These are phyloP conservation scores for human DNA, from an alignment of 2,113 vertebrate species.

Conservation along the genomic window DNA sequence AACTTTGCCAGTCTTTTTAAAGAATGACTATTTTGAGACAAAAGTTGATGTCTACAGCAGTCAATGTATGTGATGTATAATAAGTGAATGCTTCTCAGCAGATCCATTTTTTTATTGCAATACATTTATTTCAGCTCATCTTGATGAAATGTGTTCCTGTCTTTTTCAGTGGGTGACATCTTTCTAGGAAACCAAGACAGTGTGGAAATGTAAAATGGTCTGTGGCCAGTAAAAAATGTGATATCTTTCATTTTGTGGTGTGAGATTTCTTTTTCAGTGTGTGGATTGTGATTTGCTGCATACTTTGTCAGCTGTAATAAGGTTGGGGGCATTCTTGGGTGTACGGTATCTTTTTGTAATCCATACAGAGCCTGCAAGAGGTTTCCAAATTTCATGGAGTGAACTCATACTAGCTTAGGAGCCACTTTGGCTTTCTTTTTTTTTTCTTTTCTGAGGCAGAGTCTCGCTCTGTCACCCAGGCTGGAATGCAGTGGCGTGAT, in stretches of 20 bases:
- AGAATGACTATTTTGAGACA: background rate
- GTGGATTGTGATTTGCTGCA: background rate
- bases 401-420: background rate
- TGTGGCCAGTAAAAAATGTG: background rate
- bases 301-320: background rate
- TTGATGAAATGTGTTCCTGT: background rate
- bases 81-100: background rate
- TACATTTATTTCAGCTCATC: background rate
- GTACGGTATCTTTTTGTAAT: background rate
- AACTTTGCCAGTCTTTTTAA: slow-evolving; percentile 20
- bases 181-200: slow-evolving; percentile 25
- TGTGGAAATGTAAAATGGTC: background rate
- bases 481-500: background rate
- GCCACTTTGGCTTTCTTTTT: background rate
- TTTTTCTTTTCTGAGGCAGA: no score
- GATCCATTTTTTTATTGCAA: background rate
- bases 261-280: background rate
- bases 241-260: background rate
- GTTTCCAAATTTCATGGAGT: background rate
- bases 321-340: background rate
- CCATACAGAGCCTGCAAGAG: background rate
- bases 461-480: background rate
- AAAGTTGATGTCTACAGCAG: background rate
- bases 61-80: background rate
- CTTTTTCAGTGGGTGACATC: background rate